Conservation (phyloP, 2,113 vertebrate species). For the Marmota monax region DNA sequence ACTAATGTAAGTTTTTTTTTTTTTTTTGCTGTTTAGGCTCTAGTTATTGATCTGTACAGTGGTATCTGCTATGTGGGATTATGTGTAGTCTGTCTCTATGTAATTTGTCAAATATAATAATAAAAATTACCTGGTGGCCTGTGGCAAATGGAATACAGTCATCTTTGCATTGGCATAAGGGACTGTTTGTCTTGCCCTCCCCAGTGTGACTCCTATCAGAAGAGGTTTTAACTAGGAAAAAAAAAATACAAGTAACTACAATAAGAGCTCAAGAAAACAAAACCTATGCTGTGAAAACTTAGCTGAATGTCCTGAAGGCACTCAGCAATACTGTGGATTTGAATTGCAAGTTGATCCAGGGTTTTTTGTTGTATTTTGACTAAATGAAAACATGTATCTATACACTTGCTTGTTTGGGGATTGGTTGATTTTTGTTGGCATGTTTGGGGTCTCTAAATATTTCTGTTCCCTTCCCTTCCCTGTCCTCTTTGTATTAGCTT, state of each 20-base stretch:
- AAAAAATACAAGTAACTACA: neutral
- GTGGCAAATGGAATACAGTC: neutral
- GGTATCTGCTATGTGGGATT: neutral
- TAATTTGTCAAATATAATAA: neutral
- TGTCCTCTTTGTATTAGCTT: neutral
- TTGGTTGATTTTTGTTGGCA: conserved; percentile 2
- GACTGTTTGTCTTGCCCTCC: neutral
- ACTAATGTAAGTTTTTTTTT: neutral
- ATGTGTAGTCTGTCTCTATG: neutral
- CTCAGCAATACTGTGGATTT: neutral
- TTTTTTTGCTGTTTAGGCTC: neutral
- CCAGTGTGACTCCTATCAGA: neutral
- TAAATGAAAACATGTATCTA: neutral
- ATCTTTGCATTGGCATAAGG: neutral
- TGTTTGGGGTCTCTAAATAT: conserved; percentile 1
- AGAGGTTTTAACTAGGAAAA: neutral
- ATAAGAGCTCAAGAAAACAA: neutral
- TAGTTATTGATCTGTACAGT: neutral
- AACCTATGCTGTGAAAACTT: neutral
- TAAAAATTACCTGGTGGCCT: neutral
- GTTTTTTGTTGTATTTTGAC: neutral
- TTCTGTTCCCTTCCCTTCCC: neutral
- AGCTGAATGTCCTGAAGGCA: neutral
- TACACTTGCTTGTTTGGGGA: neutral
- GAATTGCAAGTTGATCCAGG: neutral